phyloP scores from a whole-genome alignment of 2,113 vertebrate species.

The Planiliza haematocheilus region DNA sequence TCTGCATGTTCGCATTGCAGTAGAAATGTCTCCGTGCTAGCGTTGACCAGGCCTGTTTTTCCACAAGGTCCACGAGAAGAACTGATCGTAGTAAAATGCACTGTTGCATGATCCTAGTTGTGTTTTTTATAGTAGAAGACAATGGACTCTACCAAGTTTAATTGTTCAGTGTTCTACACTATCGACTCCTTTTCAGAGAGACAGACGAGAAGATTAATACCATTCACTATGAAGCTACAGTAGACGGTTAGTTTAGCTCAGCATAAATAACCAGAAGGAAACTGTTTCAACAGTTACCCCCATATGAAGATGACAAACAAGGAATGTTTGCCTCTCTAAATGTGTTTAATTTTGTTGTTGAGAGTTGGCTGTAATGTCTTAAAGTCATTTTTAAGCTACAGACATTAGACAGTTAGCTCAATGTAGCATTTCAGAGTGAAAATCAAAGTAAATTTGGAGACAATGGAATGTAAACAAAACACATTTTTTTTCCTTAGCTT shows the following conservation, averaged over 20 bases:
- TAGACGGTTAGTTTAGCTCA: constrained; percentile 5
- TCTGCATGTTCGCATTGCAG: constrained; percentile 2
- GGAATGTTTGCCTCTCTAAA: not conserved
- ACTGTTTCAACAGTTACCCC: too few relatives aligned
- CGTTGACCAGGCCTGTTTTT: not conserved
- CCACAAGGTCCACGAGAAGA: not conserved
- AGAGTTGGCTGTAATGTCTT: not conserved
- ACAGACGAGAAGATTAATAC: not conserved
- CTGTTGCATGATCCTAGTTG: not conserved
- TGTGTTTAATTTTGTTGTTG: not conserved
- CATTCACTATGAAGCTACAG: not conserved
- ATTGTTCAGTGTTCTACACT: too few relatives aligned
- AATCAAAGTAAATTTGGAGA: too few relatives aligned
- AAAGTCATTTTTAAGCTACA: too few relatives aligned
- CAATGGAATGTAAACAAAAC: too few relatives aligned
- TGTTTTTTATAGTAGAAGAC: not conserved
- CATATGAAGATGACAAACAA: too few relatives aligned
- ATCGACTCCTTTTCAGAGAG: not conserved
- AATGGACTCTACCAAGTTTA: not conserved
- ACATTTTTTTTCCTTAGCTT: too few relatives aligned
- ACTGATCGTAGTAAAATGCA: not conserved
- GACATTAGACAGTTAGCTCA: too few relatives aligned
- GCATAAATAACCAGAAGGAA: too few relatives aligned
- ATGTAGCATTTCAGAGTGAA: too few relatives aligned
- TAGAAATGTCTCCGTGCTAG: not conserved